Base-by-base conservation (phyloP, 2,888 invertebrate genomes). In the Acanthosepion pharaonis region DNA sequence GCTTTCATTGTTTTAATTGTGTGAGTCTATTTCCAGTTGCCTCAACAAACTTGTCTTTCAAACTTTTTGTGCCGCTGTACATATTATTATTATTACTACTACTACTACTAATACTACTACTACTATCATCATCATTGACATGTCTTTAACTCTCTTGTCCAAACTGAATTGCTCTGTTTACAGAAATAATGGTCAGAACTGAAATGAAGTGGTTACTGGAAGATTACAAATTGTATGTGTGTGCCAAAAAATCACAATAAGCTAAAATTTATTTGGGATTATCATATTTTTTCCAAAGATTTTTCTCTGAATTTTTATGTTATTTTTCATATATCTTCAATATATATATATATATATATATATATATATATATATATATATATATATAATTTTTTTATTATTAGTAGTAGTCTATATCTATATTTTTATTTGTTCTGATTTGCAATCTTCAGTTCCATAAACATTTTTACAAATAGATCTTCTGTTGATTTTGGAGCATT, bases 1-100 rank as follows among this genome's bases (percentile, higher is more conserved):
- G 93, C 93, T 93, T 93, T 93, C 93, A 93, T 93, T 93, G 93
- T 93, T 93, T 93, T 23, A n/a, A n/a, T 23, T n/a, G 93, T 93
- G 93, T 93, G n/a, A 53, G 49, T 49, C 51, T 53, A 6, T 33
- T 92, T 92, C 78, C 78, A 78, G 78, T 78, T 78, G 78, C 78
- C 78, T 78, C 78, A 78, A 78, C 78, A n/a, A 78, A 78, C 33
- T 78, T 78, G 78, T 78, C 78, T 78, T 78, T 92, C 51, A 51
- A 92, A 49, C 92, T 92, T 92, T 93, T 93, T 78, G 78, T 78
- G 78, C 93, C 53, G 51, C 51, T 51, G 53, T 93, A 53, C 48
- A 28, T 28, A 49, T 93, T 49, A 49, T 20, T 53, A 48, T 92
- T 92, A 92, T 92, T 92, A 6, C 8, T 91, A 91, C 20, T n/a